A percentile compares a stretch with the other conserved stretches of the same genome.
These are phyloP conservation scores for Thrips palmi DNA, from an alignment of 1,140 invertebrate genomes.

Conservation along the genomic window DNA sequence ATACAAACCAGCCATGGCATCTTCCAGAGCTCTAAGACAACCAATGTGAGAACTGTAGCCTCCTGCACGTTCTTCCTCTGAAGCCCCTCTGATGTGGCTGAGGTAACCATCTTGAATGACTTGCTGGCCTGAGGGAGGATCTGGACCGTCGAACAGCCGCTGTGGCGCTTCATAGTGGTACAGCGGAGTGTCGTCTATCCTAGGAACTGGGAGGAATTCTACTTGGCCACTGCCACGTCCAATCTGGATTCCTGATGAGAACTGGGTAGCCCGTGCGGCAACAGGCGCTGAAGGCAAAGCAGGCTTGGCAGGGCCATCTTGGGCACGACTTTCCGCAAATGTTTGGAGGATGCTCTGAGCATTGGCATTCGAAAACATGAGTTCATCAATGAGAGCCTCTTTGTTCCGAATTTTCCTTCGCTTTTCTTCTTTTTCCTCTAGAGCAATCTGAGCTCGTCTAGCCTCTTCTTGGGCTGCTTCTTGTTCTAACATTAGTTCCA, in stretches of 20 bases:
- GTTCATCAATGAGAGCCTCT: conserved; percentile 80
- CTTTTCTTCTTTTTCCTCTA: conserved; percentile 54
- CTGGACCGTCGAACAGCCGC: conserved; percentile 49
- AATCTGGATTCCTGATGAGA: conserved; percentile 67
- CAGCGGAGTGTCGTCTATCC: conserved; percentile 52
- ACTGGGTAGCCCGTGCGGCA: conserved; percentile 36
- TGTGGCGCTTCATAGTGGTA: conserved; percentile 45
- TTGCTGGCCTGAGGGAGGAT: conserved; percentile 40
- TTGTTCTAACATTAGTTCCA: conserved; percentile 70
- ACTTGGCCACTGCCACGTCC: conserved; percentile 29
- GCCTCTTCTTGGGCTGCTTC: conserved; percentile 27
- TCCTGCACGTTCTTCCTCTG: conserved; percentile 58
- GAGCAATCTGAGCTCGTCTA: conserved; percentile 17
- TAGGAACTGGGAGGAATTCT: conserved; percentile 37
- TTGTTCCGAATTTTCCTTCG: conserved; percentile 67
- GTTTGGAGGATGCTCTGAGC: conserved; percentile 72
- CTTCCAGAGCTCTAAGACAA: conserved; percentile 74
- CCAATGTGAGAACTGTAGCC: conserved; percentile 69
- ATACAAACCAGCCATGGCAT: conserved; percentile 72
- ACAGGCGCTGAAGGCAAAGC: conserved; percentile 17
- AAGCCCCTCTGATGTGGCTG: conserved; percentile 51
- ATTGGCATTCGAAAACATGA: conserved; percentile 81
- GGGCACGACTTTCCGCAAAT: conserved; percentile 42
- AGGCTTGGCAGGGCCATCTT: conserved; percentile 18
- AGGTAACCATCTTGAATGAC: conserved; percentile 52